Evolutionary conservation across 2,888 invertebrate genomes (phyloP), one percentile per base, ranked within the genome.

Genomic region (Panzeria rudis): DNA sequence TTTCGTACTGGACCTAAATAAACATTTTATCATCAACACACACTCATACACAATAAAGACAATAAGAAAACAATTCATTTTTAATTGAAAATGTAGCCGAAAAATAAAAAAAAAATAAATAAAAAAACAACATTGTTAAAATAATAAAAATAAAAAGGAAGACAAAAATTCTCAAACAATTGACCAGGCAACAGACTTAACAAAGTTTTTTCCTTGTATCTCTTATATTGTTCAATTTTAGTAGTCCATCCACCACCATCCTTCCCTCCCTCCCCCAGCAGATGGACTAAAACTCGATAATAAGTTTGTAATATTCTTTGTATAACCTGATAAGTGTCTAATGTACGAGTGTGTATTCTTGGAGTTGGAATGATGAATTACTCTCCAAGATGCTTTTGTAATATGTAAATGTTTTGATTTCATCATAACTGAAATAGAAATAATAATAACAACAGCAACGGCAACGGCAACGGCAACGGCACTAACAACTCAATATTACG

Each of bases 11-110:
- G 84, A 86, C 87, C 87, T 87, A 87, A 87, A 86, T 86, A 86
- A 87, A 87, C 87, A 87, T 76, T 79, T 72, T 72, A 76, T 66
- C 82, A 80, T 76, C 72, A 72, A 44, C 71, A 79, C 59, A 78
- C 54, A 73, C 62, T 4, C 2, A 29, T 5, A 78, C 54, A 73
- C 62, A 59, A 20, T 64, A 41, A 82, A 86, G 81, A 86, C 81
- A 82, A 90, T 88, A 90, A 91, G 92, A 92, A 92, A 91, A 92
- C 92, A 92, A 92, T 92, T 91, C 91, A 91, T 90, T 92, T 92
- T 92, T 92, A 92, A 92, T 92, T 92, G 92, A 91, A 92, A 92
- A 91, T 82, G 64, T 72, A 35, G 64, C 25, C 35, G 52, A 80
- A 72, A 80, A 76, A 66, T 50, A 41, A 61, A 71, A 52, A 71